Conservation (phyloP, 2,113 vertebrate species). For the Halichoeres trimaculatus region DNA sequence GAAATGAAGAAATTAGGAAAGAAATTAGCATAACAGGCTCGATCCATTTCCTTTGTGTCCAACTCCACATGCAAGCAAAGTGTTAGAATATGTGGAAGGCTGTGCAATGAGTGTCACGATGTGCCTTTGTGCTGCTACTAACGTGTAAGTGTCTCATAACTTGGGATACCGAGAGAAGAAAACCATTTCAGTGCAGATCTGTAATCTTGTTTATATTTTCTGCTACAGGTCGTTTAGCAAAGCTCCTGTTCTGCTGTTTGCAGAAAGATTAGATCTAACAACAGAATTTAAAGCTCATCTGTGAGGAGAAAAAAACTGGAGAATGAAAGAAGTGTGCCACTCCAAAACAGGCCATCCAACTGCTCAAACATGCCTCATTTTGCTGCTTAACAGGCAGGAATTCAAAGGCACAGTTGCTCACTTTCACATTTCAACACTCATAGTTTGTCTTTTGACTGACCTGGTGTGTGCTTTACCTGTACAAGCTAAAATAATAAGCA, state of each 20-base stretch:
- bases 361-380: conserved; percentile 13
- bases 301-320: too few relatives aligned
- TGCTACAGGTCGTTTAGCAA: neutral
- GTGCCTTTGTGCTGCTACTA: conserved; percentile 21
- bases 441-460: neutral
- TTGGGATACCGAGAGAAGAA: too few relatives aligned
- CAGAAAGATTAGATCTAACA: too few relatives aligned
- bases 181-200: too few relatives aligned
- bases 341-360: conserved; percentile 11
- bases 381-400: conserved; percentile 3
- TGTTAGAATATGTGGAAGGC: neutral
- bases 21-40: neutral
- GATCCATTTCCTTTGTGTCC: neutral
- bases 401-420: conserved; percentile 15
- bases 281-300: too few relatives aligned
- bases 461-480: neutral
- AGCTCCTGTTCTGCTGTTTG: neutral
- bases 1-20: conserved; percentile 44
- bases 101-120: conserved; percentile 12
- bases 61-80: neutral
- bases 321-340: too few relatives aligned
- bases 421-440: neutral
- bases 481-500: neutral
- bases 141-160: too few relatives aligned
- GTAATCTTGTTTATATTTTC: too few relatives aligned